These are phyloP conservation scores for Austrolebias charrua DNA, from an alignment of 2,797 vertebrate genomes.

Conservation along the genomic window DNA sequence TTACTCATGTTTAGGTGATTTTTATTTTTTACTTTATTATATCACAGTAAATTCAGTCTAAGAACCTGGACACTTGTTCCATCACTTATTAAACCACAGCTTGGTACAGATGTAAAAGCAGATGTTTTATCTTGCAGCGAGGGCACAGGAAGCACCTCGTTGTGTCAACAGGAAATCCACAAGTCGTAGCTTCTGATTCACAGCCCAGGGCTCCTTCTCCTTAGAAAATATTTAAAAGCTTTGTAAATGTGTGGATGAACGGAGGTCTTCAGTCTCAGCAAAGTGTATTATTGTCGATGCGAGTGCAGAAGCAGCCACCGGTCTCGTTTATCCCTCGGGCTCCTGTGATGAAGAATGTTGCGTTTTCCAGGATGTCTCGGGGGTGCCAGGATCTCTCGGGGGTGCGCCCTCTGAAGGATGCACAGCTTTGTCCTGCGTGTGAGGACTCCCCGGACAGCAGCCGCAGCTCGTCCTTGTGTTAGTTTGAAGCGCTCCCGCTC, in stretches of 20 bases:
- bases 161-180: constrained; percentile 69
- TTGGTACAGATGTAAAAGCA: no score
- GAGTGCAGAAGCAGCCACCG: no score
- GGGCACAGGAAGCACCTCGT: constrained; percentile 37
- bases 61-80: no score
- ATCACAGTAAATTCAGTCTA: no score
- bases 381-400: constrained; percentile 54
- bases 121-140: background rate
- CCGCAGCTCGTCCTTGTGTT: constrained; percentile 48
- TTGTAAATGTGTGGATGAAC: no score
- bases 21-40: no score
- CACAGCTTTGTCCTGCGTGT: constrained; percentile 68
- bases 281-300: background rate
- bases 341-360: constrained; percentile 53
- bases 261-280: background rate
- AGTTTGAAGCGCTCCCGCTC: no score
- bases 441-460: constrained; percentile 57
- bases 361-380: constrained; percentile 44
- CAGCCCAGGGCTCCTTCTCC: constrained; percentile 43
- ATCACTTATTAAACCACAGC: no score
- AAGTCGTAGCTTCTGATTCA: constrained; percentile 58
- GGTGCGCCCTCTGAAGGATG: constrained; percentile 52
- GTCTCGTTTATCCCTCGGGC: constrained; percentile 13
- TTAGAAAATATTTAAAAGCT: constrained; percentile 25
- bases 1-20: no score